Percentiles rank a stretch among this genome's conserved stretches.
These are phyloP conservation scores for Lycodopsis pacificus DNA, from an alignment of 2,797 vertebrate genomes.

Conservation along the genomic window DNA sequence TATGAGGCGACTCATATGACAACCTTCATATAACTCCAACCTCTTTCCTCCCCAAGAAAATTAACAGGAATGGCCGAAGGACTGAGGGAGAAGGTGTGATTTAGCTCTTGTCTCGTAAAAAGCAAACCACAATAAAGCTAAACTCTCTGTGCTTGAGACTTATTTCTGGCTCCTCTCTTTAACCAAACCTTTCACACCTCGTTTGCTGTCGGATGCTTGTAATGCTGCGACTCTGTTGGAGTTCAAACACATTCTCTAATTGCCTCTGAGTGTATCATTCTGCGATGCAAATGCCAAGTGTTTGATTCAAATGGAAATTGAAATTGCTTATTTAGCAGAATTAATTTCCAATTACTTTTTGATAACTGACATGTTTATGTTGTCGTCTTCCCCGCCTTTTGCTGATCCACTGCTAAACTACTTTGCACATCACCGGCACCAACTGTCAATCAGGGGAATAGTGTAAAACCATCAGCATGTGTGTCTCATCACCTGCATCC, in stretches of 20 bases:
- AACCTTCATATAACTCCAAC: constrained; percentile 81
- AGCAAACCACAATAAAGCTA: constrained; percentile 20
- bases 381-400: background rate
- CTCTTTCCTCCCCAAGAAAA: constrained; percentile 73
- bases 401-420: background rate
- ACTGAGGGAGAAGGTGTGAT: constrained; percentile 53
- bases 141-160: constrained; percentile 24
- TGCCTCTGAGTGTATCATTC: background rate
- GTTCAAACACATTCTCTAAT: background rate
- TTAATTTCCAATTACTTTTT: background rate
- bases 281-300: background rate
- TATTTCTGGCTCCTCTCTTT: constrained; percentile 4
- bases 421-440: background rate
- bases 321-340: background rate
- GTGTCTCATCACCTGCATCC: background rate
- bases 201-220: background rate
- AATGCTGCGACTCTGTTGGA: background rate
- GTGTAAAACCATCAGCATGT: background rate
- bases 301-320: background rate
- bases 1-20: constrained; percentile 75
- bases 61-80: constrained; percentile 73
- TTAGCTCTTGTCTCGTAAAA: constrained; percentile 53
- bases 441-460: background rate
- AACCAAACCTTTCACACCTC: background rate
- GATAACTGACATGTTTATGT: background rate